phyloP scores from a whole-genome alignment of 2,888 invertebrate genomes.

The Lasius fuliginosus region DNA sequence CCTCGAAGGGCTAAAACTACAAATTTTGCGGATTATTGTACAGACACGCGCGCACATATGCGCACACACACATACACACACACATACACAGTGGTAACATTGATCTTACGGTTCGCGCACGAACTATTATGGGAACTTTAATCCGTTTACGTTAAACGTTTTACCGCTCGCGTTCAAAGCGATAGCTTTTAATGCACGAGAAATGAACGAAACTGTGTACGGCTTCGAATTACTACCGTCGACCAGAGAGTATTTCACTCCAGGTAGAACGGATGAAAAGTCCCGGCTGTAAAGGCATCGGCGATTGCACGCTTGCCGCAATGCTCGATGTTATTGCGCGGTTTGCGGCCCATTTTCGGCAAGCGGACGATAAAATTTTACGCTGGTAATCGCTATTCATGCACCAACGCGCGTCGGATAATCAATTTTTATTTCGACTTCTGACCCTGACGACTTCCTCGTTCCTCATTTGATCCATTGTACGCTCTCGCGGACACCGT shows the following conservation, averaged over 20 bases:
- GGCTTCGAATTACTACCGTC: constrained; percentile 28
- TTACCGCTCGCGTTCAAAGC: constrained; percentile 45
- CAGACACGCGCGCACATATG: background rate
- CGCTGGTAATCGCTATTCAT: constrained; percentile 28
- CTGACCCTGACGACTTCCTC: too few relatives aligned
- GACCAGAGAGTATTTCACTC: constrained; percentile 8
- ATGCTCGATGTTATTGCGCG: constrained; percentile 41
- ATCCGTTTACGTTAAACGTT: constrained; percentile 56
- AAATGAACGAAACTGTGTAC: constrained; percentile 48
- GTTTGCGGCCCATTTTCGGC: constrained; percentile 58
- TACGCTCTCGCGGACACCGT: background rate
- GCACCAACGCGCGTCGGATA: constrained; percentile 15
- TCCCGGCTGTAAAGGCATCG: constrained; percentile 22
- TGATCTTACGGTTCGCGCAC: constrained; percentile 35
- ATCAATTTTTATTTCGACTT: constrained; percentile 23
- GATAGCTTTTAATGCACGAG: constrained; percentile 54
- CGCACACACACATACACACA: background rate
- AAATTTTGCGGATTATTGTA: constrained; percentile 38
- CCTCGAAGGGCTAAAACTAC: constrained; percentile 8
- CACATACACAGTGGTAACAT: constrained; percentile 19
- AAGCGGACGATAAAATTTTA: constrained; percentile 47
- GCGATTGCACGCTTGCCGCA: constrained; percentile 32
- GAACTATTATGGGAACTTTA: constrained; percentile 47
- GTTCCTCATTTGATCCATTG: background rate
- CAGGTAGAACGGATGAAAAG: constrained; percentile 20